Evolutionary conservation across 2,888 invertebrate genomes (phyloP).

Genomic region (Amblyjoppa fuscipennis): DNA sequence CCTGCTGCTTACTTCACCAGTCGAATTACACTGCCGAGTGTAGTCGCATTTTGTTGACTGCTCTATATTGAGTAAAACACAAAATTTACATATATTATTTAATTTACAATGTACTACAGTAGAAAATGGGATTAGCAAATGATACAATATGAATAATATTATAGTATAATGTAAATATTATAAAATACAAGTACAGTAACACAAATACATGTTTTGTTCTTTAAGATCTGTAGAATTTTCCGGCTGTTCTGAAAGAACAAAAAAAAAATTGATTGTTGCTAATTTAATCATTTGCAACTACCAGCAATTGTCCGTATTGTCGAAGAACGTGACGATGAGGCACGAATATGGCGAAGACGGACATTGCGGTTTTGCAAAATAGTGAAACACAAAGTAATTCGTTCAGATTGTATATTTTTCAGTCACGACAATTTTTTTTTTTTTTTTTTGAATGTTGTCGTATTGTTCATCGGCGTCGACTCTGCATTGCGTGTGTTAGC

Average conservation of each 20-base stretch:
- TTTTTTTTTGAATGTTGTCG: neutral
- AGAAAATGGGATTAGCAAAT: too few relatives aligned
- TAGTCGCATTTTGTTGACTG: neutral
- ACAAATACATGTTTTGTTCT: neutral
- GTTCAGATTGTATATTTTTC: neutral
- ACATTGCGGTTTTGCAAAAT: neutral
- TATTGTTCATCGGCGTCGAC: constrained; percentile 17
- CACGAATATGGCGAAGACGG: neutral
- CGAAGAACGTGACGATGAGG: neutral
- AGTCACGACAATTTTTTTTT: neutral
- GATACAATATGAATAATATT: too few relatives aligned
- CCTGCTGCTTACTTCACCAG: neutral
- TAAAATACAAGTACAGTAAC: neutral
- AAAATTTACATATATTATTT: neutral
- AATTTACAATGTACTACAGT: too few relatives aligned
- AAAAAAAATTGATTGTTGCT: neutral
- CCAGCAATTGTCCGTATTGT: neutral
- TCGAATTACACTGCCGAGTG: neutral
- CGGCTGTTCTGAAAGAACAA: neutral
- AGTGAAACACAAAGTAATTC: neutral
- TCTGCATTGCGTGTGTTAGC: neutral
- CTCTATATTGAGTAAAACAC: neutral
- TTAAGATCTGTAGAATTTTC: neutral
- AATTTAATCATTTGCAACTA: neutral
- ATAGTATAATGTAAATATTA: neutral